Conservation (phyloP, 2,113 vertebrate genomes). For the Choloepus hoffmanni region DNA sequence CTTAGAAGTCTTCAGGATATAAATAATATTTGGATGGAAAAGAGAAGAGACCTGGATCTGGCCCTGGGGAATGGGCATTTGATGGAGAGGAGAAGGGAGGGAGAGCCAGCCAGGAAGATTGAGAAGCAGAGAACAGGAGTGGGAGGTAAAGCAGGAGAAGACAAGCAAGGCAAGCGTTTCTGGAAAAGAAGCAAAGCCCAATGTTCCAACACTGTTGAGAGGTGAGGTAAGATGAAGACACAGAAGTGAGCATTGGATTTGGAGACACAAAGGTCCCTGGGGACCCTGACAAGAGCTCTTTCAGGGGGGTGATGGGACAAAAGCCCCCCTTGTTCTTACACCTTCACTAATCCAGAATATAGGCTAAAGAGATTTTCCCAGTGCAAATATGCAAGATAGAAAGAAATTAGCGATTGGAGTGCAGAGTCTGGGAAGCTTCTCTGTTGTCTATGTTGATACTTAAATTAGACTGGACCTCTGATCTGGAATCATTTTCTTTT, state of each 20-base stretch:
- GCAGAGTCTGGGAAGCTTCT: not conserved
- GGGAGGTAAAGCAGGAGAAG: not conserved
- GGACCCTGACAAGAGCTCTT: not conserved
- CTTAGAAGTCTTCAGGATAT: not conserved
- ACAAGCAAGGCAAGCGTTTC: not conserved
- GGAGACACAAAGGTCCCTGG: not conserved
- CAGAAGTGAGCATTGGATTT: not conserved
- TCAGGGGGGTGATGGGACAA: not conserved
- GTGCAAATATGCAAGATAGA: not conserved
- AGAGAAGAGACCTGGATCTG: not conserved
- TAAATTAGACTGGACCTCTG: not conserved
- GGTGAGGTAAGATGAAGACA: not conserved
- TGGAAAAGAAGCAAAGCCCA: not conserved
- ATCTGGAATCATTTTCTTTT: not conserved
- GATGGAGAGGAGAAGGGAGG: not conserved
- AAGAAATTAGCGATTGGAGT: not conserved
- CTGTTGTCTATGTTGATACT: not conserved
- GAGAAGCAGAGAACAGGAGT: not conserved
- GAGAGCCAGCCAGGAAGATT: not conserved
- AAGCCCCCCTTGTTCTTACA: not conserved
- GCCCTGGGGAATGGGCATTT: not conserved
- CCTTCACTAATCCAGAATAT: not conserved
- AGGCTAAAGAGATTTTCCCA: not conserved
- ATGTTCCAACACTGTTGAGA: not conserved
- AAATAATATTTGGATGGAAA: not conserved